These are phyloP conservation scores for Eumaeus atala DNA, from an alignment of 1,140 invertebrate genomes.

Conservation along the genomic window DNA sequence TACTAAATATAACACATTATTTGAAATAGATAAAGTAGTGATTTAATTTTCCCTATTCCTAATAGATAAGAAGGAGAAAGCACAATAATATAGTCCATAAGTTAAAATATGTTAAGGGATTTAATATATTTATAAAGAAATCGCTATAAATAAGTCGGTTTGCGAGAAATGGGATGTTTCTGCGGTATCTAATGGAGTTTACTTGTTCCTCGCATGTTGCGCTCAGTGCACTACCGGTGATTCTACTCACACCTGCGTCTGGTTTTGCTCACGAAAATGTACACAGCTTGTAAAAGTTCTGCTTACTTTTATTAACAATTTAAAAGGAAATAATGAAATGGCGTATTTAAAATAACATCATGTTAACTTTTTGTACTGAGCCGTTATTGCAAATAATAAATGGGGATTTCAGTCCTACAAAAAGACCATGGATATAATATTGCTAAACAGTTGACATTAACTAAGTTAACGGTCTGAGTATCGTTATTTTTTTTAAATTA, in stretches of 20 bases:
- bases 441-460: too few species aligned
- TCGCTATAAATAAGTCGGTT: not conserved
- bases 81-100: not conserved
- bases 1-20: too few species aligned
- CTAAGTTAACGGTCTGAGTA: too few species aligned
- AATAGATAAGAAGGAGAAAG: not conserved
- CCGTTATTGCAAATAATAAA: too few species aligned
- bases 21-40: too few species aligned
- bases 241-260: constrained; percentile 22
- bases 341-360: too few species aligned
- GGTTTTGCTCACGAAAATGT: constrained; percentile 21
- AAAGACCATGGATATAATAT: too few species aligned
- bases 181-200: constrained; percentile 16
- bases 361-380: too few species aligned
- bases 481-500: too few species aligned
- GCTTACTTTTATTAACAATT: constrained; percentile 17
- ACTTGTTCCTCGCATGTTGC: constrained; percentile 9
- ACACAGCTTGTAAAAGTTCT: not conserved
- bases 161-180: constrained; percentile 12
- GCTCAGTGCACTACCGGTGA: constrained; percentile 5
- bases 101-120: not conserved
- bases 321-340: too few species aligned
- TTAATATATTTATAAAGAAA: not conserved
- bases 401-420: too few species aligned
- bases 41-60: not conserved